Evolutionary conservation across 2,888 invertebrate species (phyloP).

Genomic region (Drosophila acutilabella): DNA sequence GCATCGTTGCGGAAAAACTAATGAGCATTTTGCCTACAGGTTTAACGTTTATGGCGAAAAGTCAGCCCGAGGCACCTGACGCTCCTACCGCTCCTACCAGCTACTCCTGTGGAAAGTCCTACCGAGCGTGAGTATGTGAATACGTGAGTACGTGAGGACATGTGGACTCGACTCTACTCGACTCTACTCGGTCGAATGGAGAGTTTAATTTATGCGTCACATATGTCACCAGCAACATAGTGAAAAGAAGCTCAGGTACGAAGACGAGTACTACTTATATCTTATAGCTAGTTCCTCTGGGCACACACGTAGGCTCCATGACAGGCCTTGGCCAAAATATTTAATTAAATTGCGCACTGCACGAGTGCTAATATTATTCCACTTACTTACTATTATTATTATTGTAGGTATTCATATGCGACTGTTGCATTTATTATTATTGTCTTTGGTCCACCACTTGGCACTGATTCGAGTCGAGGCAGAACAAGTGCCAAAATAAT

Average conservation of each 20-base stretch:
- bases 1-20: slow-evolving; percentile 61
- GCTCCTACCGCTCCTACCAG: not conserved
- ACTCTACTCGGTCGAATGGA: slow-evolving; percentile 47
- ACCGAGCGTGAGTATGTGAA: slow-evolving; percentile 54
- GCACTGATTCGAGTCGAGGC: slow-evolving; percentile 7
- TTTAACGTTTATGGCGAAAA: slow-evolving; percentile 56
- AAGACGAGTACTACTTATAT: slow-evolving; percentile 5
- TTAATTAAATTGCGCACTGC: slow-evolving; percentile 73
- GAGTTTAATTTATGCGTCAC: slow-evolving; percentile 77
- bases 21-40: slow-evolving; percentile 70
- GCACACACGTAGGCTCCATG: slow-evolving; percentile 48
- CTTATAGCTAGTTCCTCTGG: slow-evolving; percentile 4
- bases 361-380: slow-evolving; percentile 46
- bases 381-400: slow-evolving; percentile 46
- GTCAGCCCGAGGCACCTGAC: slow-evolving; percentile 53
- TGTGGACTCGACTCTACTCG: slow-evolving; percentile 27
- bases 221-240: slow-evolving; percentile 65
- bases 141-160: slow-evolving; percentile 72
- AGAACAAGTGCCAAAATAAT: slow-evolving; percentile 40
- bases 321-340: slow-evolving; percentile 57
- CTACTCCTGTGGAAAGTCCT: not conserved
- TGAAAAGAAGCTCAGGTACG: slow-evolving; percentile 12
- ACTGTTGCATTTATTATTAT: slow-evolving; percentile 25
- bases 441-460: slow-evolving; percentile 2
- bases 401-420: slow-evolving; percentile 31